Percentiles rank a stretch among this genome's conserved stretches.
Evolutionary conservation across 2,797 vertebrate genomes (phyloP).

Genomic region (Halcyon smyrnensis): DNA sequence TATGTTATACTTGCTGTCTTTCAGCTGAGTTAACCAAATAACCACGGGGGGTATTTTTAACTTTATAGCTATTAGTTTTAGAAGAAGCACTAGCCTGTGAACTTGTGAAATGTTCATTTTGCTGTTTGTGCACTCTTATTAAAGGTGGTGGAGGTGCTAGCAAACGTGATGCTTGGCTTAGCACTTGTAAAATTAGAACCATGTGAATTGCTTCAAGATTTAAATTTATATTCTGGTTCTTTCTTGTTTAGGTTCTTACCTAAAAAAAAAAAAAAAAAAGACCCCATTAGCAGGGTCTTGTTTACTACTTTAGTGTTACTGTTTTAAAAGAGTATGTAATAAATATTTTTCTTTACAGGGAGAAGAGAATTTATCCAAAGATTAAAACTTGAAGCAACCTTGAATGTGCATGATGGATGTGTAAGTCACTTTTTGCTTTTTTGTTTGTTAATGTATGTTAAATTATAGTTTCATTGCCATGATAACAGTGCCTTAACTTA

Average conservation of each 20-base stretch:
- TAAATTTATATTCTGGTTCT: neutral
- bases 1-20: neutral
- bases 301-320: neutral
- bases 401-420: conserved; percentile 97
- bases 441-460: neutral
- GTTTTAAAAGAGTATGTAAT: neutral
- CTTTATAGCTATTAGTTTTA: neutral
- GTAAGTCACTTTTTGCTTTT: conserved; percentile 84
- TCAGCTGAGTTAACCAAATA: neutral
- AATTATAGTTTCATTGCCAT: neutral
- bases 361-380: conserved; percentile 99
- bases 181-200: neutral
- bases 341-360: conserved; percentile 81
- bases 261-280: neutral
- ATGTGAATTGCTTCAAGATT: neutral
- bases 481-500: neutral
- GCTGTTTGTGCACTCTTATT: neutral
- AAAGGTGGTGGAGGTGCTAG: neutral
- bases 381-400: conserved; percentile 96
- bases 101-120: neutral
- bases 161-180: neutral
- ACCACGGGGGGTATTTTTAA: neutral
- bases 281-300: neutral
- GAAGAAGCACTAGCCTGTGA: neutral
- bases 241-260: neutral